Evolutionary conservation across 2,113 vertebrate genomes (phyloP).

Genomic region (Toxostoma redivivum): DNA sequence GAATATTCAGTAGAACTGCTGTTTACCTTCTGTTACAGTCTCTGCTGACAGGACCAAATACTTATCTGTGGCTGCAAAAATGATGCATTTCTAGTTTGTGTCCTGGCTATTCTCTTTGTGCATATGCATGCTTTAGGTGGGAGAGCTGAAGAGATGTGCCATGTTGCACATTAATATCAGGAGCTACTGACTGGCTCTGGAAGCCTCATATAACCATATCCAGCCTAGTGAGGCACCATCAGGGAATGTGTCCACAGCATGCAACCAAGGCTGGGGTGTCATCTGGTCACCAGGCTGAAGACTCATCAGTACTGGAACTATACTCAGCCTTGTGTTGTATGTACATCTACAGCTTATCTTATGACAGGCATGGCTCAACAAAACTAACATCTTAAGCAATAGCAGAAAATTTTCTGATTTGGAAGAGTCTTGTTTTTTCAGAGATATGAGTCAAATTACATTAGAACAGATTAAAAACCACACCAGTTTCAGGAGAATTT

Average conservation of each 20-base stretch:
- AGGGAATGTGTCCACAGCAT: not conserved
- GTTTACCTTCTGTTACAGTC: constrained; percentile 40
- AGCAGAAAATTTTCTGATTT: not conserved
- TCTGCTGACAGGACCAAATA: not conserved
- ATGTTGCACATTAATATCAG: too few relatives aligned
- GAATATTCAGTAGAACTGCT: constrained; percentile 17
- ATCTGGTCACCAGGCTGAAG: not conserved
- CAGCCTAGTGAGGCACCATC: not conserved
- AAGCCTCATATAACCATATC: not conserved
- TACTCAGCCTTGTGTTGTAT: not conserved
- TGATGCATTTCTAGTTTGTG: not conserved
- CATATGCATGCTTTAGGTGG: too few relatives aligned
- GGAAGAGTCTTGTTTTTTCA: not conserved
- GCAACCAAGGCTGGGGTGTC: fast-evolving
- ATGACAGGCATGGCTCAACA: not conserved
- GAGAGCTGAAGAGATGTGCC: not conserved
- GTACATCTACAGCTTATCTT: not conserved
- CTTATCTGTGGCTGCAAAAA: not conserved
- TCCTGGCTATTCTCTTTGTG: not conserved
- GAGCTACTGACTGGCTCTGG: not conserved
- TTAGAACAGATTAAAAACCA: not conserved
- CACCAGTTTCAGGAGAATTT: not conserved
- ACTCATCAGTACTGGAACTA: not conserved
- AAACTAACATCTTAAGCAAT: not conserved
- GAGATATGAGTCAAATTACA: not conserved